Percentiles rank a stretch among this genome's conserved stretches.
These are phyloP conservation scores for Lithodes maja DNA, from an alignment of 2,888 invertebrate species.

Conservation along the genomic window DNA sequence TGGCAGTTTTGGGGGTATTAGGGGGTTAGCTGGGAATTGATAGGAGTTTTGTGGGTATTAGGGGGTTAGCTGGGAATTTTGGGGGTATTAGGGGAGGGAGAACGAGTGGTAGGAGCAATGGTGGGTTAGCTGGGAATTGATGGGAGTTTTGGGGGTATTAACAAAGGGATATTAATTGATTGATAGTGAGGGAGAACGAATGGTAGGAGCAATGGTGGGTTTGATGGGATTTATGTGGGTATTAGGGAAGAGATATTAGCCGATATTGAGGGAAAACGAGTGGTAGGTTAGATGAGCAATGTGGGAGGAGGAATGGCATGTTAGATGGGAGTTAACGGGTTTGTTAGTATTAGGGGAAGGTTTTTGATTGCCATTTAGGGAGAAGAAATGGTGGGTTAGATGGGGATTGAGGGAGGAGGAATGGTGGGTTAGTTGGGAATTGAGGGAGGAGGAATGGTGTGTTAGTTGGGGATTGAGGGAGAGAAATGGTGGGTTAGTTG, in stretches of 20 bases:
- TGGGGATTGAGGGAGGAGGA: constrained; percentile 90
- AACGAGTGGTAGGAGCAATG: not conserved
- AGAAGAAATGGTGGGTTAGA: too few species aligned
- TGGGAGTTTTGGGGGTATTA: not conserved
- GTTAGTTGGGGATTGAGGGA: not conserved
- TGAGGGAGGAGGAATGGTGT: too few species aligned
- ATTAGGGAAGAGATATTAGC: not conserved
- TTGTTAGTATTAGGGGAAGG: too few species aligned
- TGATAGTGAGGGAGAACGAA: not conserved
- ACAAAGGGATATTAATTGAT: not conserved
- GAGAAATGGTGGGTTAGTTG: not conserved
- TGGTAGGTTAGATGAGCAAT: too few species aligned
- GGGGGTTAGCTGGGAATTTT: not conserved
- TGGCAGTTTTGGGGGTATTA: too few species aligned
- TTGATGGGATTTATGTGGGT: not conserved
- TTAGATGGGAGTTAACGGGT: too few species aligned
- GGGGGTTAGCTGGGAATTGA: not conserved
- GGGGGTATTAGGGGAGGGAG: not conserved
- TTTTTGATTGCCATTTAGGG: too few species aligned
- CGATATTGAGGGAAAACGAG: too few species aligned
- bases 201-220: not conserved
- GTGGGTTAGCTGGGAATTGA: not conserved
- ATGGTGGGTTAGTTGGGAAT: constrained; percentile 84
- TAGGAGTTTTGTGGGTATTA: not conserved
- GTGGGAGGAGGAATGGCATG: too few species aligned